Conservation (phyloP, 1,140 invertebrate species). For the Drosophila serrata region DNA sequence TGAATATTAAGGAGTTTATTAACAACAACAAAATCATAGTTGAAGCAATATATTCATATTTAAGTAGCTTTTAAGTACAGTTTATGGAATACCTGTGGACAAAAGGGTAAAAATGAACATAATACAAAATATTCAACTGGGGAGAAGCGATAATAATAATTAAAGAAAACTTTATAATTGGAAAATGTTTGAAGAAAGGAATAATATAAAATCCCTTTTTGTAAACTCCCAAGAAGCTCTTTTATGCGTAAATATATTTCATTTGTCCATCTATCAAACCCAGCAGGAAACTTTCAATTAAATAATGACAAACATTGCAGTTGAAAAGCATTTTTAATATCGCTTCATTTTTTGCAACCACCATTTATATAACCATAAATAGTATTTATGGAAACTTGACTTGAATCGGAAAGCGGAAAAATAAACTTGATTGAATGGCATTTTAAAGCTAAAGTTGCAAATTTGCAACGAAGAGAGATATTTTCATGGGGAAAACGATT, state of each 20-base stretch:
- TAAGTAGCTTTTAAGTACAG: not conserved
- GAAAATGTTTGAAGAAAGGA: too few relatives aligned
- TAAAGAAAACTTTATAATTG: not conserved
- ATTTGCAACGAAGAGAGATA: slow-evolving; percentile 14
- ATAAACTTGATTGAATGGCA: slow-evolving; percentile 9
- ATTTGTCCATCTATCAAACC: too few relatives aligned
- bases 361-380: slow-evolving; percentile 4
- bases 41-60: not conserved
- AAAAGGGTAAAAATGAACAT: not conserved
- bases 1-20: too few relatives aligned
- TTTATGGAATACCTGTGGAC: not conserved
- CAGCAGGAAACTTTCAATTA: not conserved
- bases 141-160: too few relatives aligned
- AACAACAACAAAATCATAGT: not conserved
- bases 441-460: slow-evolving; percentile 10
- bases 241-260: not conserved
- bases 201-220: not conserved
- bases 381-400: not conserved
- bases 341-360: not conserved
- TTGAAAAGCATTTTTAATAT: not conserved
- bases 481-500: slow-evolving; percentile 23
- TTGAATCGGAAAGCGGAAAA: slow-evolving; percentile 7
- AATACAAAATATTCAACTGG: too few relatives aligned
- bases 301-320: not conserved
- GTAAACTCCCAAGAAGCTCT: not conserved